Base-by-base conservation (phyloP, 2,113 vertebrate species). In the Piprites chloris region DNA sequence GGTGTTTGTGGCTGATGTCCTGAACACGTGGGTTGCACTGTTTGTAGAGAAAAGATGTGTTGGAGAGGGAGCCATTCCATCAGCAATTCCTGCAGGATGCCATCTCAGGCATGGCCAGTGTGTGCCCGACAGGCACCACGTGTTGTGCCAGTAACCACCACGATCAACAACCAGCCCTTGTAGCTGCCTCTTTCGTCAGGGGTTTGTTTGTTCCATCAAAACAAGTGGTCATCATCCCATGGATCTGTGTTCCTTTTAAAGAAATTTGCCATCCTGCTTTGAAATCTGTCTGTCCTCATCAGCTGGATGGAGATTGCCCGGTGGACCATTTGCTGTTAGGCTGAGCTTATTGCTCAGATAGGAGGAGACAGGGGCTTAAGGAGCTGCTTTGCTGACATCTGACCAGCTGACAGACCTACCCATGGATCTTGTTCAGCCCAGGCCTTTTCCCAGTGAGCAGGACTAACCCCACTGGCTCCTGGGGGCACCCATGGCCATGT, bases 401-500 rank as follows among this genome's bases (percentile, higher is more conserved):
- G 56, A 9, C 13, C 44, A 30, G 56, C 87, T 87, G 67, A 4
- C 5, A 3, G 53, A 49, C 24, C 42, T 59, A 22, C 44, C 42
- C 39, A 4, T 2, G n/a, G 33, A 6, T 9, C 56, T 26, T 52
- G 37, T 56, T 17, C 68, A 62, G 3, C 16, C 6, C 11, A 4
- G 47, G 18, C 27, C 23, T 33, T 37, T 80, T 72, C n/a, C 50
- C 62, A 30, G 58, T 3, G 20, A 11, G 35, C 32, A 78, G 71
- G 9, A 7, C 8, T 9, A 44, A 27, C 11, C 67, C 27, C 83
- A 5, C 3, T 12, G 1, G 3, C 28, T 63, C 8, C 55, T 20
- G 53, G 42, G 23, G 42, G 4, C 55, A 35, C 14, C 1, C 0
- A 8, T 7, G 63, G 44, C 75, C 5, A 2, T 11, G 16, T 3